Percentiles rank a stretch among this genome's conserved stretches.
These are phyloP conservation scores for Bombus fervidus DNA, from an alignment of 1,140 invertebrate species.

Conservation along the genomic window DNA sequence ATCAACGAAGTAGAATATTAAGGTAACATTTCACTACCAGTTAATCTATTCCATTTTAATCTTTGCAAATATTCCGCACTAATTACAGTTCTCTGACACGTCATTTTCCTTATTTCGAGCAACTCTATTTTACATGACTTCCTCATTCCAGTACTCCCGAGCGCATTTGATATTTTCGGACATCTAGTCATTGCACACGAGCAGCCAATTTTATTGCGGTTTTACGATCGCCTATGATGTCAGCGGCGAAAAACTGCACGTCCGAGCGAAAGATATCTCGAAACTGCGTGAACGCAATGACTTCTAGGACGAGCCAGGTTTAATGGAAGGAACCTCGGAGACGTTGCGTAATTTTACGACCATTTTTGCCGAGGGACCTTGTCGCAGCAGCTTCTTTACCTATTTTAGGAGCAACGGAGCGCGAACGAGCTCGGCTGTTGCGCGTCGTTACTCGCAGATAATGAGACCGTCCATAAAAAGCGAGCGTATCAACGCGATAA, in stretches of 20 bases:
- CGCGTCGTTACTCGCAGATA: constrained; percentile 37
- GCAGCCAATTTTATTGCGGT: constrained; percentile 17
- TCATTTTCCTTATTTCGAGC: neutral
- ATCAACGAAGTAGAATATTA: too few relatives aligned
- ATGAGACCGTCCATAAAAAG: constrained; percentile 46
- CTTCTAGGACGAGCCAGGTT: neutral
- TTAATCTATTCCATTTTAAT: too few relatives aligned
- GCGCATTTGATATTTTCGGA: constrained; percentile 22
- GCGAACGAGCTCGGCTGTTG: neutral
- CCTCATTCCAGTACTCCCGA: neutral
- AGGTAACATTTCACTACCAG: neutral
- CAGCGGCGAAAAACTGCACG: neutral
- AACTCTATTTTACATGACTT: neutral
- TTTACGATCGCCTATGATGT: constrained; percentile 26
- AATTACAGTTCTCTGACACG: neutral
- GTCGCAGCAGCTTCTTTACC: constrained; percentile 37
- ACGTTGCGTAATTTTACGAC: constrained; percentile 40
- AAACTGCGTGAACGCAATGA: neutral
- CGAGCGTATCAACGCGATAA: constrained; percentile 45
- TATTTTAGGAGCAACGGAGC: constrained; percentile 56
- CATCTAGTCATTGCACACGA: neutral
- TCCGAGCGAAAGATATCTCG: neutral
- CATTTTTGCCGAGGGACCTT: constrained; percentile 56
- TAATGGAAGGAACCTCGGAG: neutral
- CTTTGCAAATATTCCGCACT: neutral